Evolutionary conservation across 2,113 vertebrate genomes (phyloP), one percentile per base, ranked within the genome.

Genomic region (Electrona antarctica): DNA sequence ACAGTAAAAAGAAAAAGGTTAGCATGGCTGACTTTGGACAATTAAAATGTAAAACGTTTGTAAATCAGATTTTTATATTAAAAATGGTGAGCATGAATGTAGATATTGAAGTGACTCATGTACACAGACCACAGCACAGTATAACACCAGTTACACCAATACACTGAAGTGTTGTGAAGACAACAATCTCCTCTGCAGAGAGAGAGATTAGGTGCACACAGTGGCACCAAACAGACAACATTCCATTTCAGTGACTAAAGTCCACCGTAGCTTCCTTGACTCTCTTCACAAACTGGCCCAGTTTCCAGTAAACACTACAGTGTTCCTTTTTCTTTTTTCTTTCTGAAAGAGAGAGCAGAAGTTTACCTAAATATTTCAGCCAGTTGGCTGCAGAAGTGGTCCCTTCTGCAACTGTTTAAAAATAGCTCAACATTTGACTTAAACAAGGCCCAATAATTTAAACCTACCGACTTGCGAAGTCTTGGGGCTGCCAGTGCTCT

Each of bases 241-340:
- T 63, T 75, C 50, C 9, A 60, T 47, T 4, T 52, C 52, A 12
- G 13, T 48, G 73, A 60, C 59, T 64, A 46, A 72, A 80, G 73
- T 76, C 69, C 78, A 68, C 12, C 69, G 49, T 62, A 45, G 29
- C 67, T 62, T 66, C 48, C 33, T 49, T 1, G 11, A 21, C 33
- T 29, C 59, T 60, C 28, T 33, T 41, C 33, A 41, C 33, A 41
- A 41, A 4, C 33, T 41, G 33, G 33, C 33, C 33, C 33, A 6
- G 33, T 41, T 41, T 41, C 33, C 33, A 41, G 33, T 41, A 41
- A 41, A 41, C 33, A 41, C 33, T 41, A 41, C 5, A 41, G 3
- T 4, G 33, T 6, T 2, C 12, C 59, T 33, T 6, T 7, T n/a
- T 15, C 15, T 69, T 15, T 69, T 68, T 21, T 58, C 54, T 7